Evolutionary conservation across 2,113 vertebrate species (phyloP).

Genomic region (Aegotheles bennettii): DNA sequence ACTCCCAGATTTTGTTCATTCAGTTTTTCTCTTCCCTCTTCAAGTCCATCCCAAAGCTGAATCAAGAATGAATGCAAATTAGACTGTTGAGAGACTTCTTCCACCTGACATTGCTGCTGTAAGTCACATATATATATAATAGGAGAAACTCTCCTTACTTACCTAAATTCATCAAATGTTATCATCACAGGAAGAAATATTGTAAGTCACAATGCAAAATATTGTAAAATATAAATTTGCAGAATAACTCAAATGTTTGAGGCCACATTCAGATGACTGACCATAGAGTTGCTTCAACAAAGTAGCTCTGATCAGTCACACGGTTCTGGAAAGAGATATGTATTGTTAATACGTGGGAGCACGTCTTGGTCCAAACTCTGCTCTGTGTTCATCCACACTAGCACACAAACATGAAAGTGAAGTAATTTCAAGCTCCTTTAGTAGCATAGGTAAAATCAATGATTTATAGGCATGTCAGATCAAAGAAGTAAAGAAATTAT

Average conservation of each 20-base stretch:
- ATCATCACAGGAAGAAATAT: not conserved
- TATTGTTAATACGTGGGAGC: accelerated
- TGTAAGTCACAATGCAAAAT: not conserved
- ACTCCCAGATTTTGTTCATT: not conserved
- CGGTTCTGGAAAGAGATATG: accelerated
- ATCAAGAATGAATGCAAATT: not conserved
- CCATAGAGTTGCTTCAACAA: not conserved
- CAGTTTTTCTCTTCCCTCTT: not conserved
- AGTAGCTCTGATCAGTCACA: not conserved
- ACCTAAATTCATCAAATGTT: not conserved
- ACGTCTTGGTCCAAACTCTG: not conserved
- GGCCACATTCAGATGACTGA: not conserved
- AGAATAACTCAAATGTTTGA: not conserved
- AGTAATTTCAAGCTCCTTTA: not conserved
- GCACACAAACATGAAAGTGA: not conserved
- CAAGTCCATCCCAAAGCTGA: not conserved
- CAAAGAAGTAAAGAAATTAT: not conserved
- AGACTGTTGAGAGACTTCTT: not conserved
- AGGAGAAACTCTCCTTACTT: not conserved
- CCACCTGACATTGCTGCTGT: not conserved
- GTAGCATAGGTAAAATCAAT: not conserved
- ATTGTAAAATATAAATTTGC: not conserved
- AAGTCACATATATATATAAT: no score
- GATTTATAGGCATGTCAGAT: not conserved
- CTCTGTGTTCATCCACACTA: accelerated